Evolutionary conservation across 2,797 vertebrate species (phyloP).

Genomic region (Sebastes itinus): DNA sequence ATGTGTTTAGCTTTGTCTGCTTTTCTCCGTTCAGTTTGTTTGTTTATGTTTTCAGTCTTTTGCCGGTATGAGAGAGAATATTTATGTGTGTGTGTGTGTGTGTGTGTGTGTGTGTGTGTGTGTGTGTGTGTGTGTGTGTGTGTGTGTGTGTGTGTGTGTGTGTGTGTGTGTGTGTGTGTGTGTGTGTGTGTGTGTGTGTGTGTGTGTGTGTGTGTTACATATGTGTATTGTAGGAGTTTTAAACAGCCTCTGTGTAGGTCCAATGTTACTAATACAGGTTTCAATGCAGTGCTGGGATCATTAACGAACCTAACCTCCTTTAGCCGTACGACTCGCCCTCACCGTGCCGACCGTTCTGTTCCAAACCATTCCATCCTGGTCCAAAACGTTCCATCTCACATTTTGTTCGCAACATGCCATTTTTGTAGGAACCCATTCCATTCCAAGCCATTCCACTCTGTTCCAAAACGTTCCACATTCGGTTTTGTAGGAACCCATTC

Average conservation of each 20-base stretch:
- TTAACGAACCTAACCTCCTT: constrained; percentile 50
- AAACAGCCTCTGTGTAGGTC: constrained; percentile 30
- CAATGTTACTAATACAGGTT: constrained; percentile 62
- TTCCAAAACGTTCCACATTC: not conserved
- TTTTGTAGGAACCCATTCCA: not conserved
- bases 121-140: constrained; percentile 3
- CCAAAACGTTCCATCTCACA: not conserved
- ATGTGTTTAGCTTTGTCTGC: constrained; percentile 26
- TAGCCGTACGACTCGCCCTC: constrained; percentile 40
- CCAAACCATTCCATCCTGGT: constrained; percentile 37
- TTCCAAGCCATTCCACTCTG: constrained; percentile 41
- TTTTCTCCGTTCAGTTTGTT: constrained; percentile 15
- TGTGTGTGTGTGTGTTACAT: constrained; percentile 17
- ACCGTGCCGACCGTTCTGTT: constrained; percentile 59
- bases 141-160: constrained; percentile 4
- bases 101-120: constrained; percentile 20
- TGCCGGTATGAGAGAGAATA: constrained; percentile 11
- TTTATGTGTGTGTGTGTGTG: not conserved
- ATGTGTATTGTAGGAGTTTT: not conserved
- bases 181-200: constrained; percentile 3
- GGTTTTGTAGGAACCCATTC: not conserved
- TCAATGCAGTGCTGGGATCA: constrained; percentile 44
- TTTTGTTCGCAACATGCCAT: not conserved
- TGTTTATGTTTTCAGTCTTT: constrained; percentile 7
- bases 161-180: constrained; percentile 1